Evolutionary conservation across 1,140 invertebrate species (phyloP).

Genomic region (Trichomalopsis sarcophagae): DNA sequence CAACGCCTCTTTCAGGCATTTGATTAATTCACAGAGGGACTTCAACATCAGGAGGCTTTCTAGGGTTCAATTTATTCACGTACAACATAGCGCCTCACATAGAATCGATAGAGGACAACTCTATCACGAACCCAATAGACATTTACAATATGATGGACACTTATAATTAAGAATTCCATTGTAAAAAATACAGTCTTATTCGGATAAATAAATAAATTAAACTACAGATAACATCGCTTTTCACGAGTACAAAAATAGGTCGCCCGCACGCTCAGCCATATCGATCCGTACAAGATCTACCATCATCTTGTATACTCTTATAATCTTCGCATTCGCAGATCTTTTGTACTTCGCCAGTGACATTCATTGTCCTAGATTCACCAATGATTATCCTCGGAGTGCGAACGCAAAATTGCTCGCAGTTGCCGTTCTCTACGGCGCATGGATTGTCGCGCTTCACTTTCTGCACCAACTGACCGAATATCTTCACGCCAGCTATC

Average conservation of each 20-base stretch:
- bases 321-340: slow-evolving; percentile 35
- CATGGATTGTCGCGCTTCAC: slow-evolving; percentile 1
- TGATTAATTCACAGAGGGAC: no score
- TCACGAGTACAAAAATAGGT: background rate
- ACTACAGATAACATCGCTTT: background rate
- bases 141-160: no score
- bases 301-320: background rate
- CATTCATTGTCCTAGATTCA: background rate
- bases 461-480: background rate
- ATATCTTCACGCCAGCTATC: slow-evolving; percentile 24
- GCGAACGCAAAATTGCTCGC: slow-evolving; percentile 35
- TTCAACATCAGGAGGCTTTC: no score
- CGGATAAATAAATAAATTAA: background rate
- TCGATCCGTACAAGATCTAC: background rate
- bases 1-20: no score
- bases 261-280: background rate
- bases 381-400: background rate
- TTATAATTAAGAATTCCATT: no score
- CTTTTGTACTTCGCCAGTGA: slow-evolving; percentile 25
- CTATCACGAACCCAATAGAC: no score
- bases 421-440: slow-evolving; percentile 19
- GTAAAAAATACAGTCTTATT: background rate
- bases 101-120: no score
- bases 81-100: no score
- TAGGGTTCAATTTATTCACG: no score